A percentile compares a stretch with the other conserved stretches of the same genome.
Conservation (phyloP, 2,888 invertebrate genomes). For the Neria commutata region DNA sequence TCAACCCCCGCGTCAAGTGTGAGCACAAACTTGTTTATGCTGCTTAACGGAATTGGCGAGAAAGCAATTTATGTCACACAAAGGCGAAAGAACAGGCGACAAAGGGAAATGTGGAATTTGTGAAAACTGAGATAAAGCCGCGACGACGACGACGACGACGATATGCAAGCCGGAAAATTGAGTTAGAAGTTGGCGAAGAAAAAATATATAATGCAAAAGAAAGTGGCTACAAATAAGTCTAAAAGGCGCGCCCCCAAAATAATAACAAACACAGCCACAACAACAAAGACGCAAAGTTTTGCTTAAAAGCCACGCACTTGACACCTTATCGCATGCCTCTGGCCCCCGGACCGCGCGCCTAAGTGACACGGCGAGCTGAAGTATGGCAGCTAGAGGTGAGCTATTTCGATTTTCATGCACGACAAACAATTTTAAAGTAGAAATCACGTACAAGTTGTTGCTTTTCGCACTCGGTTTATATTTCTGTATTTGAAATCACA, state of each 20-base stretch:
- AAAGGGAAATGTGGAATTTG: no score
- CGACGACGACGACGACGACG: background rate
- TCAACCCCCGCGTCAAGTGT: background rate
- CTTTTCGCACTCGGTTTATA: no score
- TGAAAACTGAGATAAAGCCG: background rate
- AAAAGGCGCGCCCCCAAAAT: background rate
- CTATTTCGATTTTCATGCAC: no score
- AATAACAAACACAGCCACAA: no score
- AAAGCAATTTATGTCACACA: background rate
- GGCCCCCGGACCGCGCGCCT: no score
- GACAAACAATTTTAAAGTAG: no score
- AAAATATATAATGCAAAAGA: background rate
- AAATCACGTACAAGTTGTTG: no score
- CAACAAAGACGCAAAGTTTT: no score
- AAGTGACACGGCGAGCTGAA: no score
- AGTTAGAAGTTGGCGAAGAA: constrained; percentile 23
- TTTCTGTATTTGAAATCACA: no score
- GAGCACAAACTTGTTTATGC: background rate
- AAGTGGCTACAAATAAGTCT: background rate
- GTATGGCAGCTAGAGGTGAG: no score
- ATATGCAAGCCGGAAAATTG: constrained; percentile 20
- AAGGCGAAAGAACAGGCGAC: background rate
- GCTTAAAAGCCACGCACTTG: constrained; percentile 45
- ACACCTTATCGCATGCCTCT: constrained; percentile 52
- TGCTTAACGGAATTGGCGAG: constrained; percentile 14